A percentile compares a stretch with the other conserved stretches of the same genome.
phyloP scores from a whole-genome alignment of 2,888 invertebrate genomes.

The Leucophenga montana region DNA sequence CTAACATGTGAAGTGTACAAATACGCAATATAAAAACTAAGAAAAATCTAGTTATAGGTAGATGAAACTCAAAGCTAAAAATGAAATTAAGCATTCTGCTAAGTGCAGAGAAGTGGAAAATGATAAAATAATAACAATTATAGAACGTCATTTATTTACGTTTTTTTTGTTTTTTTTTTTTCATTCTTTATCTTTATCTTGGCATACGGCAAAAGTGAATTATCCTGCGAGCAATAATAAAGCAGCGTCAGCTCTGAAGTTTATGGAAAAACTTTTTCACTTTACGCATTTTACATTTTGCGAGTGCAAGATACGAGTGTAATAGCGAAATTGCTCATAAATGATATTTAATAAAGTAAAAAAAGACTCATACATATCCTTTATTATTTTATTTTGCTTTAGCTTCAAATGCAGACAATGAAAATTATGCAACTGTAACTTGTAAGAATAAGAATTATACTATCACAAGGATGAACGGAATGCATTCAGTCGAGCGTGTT shows the following conservation, averaged over 20 bases:
- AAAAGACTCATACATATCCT: too few species aligned
- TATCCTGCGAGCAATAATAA: not conserved
- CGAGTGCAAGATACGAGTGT: too few species aligned
- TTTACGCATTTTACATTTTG: not conserved
- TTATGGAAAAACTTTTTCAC: slow-evolving; percentile 19
- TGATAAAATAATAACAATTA: slow-evolving; percentile 56
- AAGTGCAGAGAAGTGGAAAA: slow-evolving; percentile 47
- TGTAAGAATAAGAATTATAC: too few species aligned
- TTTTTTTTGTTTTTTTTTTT: not conserved
- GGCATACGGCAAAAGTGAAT: slow-evolving; percentile 5
- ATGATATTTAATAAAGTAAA: too few species aligned
- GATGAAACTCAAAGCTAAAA: slow-evolving; percentile 35
- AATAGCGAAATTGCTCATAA: not conserved
- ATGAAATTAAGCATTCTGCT: slow-evolving; percentile 57
- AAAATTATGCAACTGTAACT: too few species aligned
- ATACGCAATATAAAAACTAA: slow-evolving; percentile 48
- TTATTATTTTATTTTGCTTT: too few species aligned
- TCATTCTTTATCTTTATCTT: not conserved
- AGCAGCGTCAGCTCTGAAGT: not conserved
- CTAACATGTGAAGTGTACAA: not conserved
- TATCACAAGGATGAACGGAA: too few species aligned
- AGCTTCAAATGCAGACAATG: too few species aligned
- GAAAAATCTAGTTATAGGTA: slow-evolving; percentile 55
- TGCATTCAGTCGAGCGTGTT: not conserved
- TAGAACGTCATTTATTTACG: not conserved